These are phyloP conservation scores for Temnopleurus reevesii DNA, from an alignment of 53 echinoderm and acorn worm genomes.

Conservation along the genomic window DNA sequence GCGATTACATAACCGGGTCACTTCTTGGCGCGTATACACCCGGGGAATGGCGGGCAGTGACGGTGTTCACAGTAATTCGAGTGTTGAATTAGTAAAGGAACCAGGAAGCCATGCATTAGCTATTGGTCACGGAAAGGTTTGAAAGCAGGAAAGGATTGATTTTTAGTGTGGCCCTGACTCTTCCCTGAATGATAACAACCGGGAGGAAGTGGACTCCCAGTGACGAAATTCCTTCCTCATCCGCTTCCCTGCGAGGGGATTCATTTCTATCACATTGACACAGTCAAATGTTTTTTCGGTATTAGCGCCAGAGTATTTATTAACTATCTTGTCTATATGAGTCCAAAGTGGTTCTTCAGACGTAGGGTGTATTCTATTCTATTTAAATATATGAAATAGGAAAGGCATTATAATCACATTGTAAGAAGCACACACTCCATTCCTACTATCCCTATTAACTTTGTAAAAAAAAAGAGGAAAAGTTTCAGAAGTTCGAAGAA, in stretches of 20 bases:
- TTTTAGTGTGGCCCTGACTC: slow-evolving; percentile 38
- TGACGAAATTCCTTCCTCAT: slow-evolving; percentile 47
- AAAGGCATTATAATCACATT: too few species aligned
- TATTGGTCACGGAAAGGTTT: slow-evolving; percentile 32
- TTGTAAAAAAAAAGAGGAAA: too few species aligned
- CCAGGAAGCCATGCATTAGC: slow-evolving; percentile 41
- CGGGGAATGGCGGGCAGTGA: neutral
- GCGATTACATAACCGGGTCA: neutral
- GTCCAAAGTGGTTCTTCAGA: too few species aligned
- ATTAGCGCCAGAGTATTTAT: too few species aligned
- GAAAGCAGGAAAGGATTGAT: slow-evolving; percentile 55
- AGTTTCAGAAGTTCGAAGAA: too few species aligned
- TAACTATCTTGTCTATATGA: too few species aligned
- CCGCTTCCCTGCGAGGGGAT: slow-evolving; percentile 31
- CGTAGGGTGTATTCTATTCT: too few species aligned
- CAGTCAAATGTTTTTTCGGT: neutral
- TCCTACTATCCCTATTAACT: too few species aligned
- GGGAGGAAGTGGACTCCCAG: slow-evolving; percentile 52
- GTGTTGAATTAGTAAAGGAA: neutral
- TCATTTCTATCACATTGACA: neutral
- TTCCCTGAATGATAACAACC: slow-evolving; percentile 41
- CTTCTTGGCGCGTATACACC: neutral
- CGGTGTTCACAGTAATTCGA: neutral
- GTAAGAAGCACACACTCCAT: too few species aligned
- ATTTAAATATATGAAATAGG: too few species aligned